phyloP scores from a whole-genome alignment of 2,797 vertebrate species.

The Labroides dimidiatus region DNA sequence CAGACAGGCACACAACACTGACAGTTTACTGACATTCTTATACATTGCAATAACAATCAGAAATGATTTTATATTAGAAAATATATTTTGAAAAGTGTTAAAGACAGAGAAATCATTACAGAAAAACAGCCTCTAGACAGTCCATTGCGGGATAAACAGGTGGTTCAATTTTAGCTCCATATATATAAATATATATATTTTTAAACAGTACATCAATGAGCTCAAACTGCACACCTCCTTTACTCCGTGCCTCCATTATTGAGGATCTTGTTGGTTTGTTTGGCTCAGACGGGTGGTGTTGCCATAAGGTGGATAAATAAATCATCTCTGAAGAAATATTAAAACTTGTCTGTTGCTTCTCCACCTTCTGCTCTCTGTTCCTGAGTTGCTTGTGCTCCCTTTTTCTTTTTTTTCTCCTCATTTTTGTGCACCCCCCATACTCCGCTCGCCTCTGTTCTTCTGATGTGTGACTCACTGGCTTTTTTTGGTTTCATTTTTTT shows the following conservation, averaged over 20 bases:
- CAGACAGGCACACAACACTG: neutral
- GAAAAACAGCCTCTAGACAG: neutral
- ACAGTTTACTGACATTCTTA: neutral
- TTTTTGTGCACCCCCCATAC: slow-evolving; percentile 1
- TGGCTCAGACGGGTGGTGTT: slow-evolving; percentile 63
- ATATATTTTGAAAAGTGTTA: too few relatives aligned
- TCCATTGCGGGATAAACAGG: slow-evolving; percentile 13
- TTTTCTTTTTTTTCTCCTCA: slow-evolving; percentile 13
- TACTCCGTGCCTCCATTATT: slow-evolving; percentile 42
- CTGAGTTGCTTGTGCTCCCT: slow-evolving; percentile 6
- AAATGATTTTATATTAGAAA: too few relatives aligned
- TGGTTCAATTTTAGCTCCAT: slow-evolving; percentile 10
- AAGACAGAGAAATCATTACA: too few relatives aligned
- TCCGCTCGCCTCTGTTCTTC: slow-evolving; percentile 26
- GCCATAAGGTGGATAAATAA: slow-evolving; percentile 81
- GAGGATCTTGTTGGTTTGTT: slow-evolving; percentile 57
- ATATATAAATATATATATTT: slow-evolving; percentile 29
- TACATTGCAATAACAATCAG: neutral
- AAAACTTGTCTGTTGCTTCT: slow-evolving; percentile 68
- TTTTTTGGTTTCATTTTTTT: neutral
- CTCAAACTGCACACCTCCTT: slow-evolving; percentile 33
- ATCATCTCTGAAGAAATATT: slow-evolving; percentile 80
- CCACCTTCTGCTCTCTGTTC: slow-evolving; percentile 32
- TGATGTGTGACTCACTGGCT: slow-evolving; percentile 30
- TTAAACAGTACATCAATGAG: slow-evolving; percentile 24